A percentile compares a stretch with the other conserved stretches of the same genome.
These are phyloP conservation scores for Centropus unirufus DNA, from an alignment of 2,113 vertebrate species.

Conservation along the genomic window DNA sequence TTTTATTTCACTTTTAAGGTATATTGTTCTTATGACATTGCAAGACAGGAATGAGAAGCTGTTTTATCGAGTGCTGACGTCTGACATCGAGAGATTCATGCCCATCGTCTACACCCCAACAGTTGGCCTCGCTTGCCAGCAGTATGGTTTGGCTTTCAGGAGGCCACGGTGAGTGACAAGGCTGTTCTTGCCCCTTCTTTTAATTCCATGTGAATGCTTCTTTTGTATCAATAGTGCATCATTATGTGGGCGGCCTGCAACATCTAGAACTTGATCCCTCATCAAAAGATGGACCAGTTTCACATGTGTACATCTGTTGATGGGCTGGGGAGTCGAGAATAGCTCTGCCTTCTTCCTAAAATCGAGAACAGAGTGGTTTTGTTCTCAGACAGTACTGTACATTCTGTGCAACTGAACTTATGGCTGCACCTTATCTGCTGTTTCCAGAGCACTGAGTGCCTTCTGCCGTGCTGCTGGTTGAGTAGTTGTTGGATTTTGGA, in stretches of 20 bases:
- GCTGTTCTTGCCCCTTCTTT: background rate
- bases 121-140: slow-evolving; percentile 94
- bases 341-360: slow-evolving; percentile 19
- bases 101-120: slow-evolving; percentile 97
- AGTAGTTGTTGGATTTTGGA: background rate
- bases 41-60: slow-evolving; percentile 98
- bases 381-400: slow-evolving; percentile 52
- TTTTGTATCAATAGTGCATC: background rate
- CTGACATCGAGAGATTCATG: slow-evolving; percentile 95
- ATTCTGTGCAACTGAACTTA: slow-evolving; percentile 3
- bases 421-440: background rate
- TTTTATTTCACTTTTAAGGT: slow-evolving; percentile 74
- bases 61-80: slow-evolving; percentile 94
- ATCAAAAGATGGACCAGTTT: background rate
- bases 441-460: background rate
- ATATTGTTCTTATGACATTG: slow-evolving; percentile 96
- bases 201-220: background rate
- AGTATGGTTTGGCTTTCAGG: slow-evolving; percentile 94
- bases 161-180: slow-evolving; percentile 89
- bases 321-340: background rate
- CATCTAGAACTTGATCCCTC: background rate
- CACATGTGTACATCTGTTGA: background rate
- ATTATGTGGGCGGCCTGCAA: slow-evolving; percentile 25
- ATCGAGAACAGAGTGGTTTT: slow-evolving; percentile 53
- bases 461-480: background rate